A percentile compares a stretch with the other conserved stretches of the same genome.
Evolutionary conservation across 2,888 invertebrate species (phyloP).

Genomic region (Heliothis peltigera): DNA sequence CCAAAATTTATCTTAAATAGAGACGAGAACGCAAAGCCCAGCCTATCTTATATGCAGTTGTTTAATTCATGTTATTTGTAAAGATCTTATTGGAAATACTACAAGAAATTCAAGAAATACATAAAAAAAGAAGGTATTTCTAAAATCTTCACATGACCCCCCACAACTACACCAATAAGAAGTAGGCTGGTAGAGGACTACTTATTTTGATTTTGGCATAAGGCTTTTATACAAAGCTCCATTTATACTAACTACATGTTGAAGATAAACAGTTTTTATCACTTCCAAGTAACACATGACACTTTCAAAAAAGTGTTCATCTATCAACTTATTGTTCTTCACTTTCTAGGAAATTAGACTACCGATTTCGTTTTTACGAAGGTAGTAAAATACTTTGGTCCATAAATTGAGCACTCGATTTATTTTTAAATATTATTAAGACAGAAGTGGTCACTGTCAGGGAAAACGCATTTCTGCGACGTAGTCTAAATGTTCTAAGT

Average conservation of each 20-base stretch:
- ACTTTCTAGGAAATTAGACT: conserved; percentile 60
- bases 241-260: conserved; percentile 37
- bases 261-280: conserved; percentile 41
- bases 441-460: conserved; percentile 80
- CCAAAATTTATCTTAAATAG: conserved; percentile 18
- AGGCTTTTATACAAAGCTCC: conserved; percentile 55
- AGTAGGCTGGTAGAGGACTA: conserved; percentile 15
- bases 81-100: background rate
- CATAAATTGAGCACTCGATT: conserved; percentile 86
- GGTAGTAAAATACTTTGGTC: conserved; percentile 85
- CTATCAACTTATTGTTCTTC: conserved; percentile 50
- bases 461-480: conserved; percentile 92
- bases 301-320: conserved; percentile 47
- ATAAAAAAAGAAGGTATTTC: no score
- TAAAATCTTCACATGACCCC: background rate
- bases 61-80: background rate
- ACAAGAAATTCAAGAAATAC: no score
- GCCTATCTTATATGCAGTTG: conserved; percentile 17
- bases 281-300: conserved; percentile 44
- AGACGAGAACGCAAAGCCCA: conserved; percentile 15
- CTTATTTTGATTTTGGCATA: conserved; percentile 59
- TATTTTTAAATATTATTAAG: conserved; percentile 68
- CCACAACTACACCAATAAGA: background rate
- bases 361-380: conserved; percentile 62
- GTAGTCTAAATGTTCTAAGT: conserved; percentile 91